Percentiles rank a stretch among this genome's conserved stretches.
Conservation (phyloP, 2,888 invertebrate genomes). For the Creontiades dilutus region DNA sequence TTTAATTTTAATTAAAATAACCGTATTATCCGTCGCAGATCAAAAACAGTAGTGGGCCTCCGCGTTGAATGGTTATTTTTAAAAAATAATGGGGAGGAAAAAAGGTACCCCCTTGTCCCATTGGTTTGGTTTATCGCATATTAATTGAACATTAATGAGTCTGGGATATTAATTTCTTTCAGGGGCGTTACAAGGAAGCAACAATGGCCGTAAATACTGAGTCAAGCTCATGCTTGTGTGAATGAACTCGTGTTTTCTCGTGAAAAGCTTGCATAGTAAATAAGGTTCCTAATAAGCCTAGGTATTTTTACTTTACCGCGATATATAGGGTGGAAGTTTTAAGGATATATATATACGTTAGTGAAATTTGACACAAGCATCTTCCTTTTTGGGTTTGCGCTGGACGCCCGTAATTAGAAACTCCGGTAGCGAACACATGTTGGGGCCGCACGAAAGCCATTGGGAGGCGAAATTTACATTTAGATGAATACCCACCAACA, state of each 20-base stretch:
- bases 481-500: constrained; percentile 52
- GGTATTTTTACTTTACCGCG: background rate
- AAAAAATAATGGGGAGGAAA: constrained; percentile 4
- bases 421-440: constrained; percentile 63
- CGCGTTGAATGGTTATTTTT: constrained; percentile 10
- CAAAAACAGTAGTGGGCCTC: background rate
- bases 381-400: background rate
- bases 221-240: background rate
- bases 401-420: constrained; percentile 35
- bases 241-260: constrained; percentile 32
- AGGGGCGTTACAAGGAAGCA: constrained; percentile 20
- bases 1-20: constrained; percentile 17
- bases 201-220: constrained; percentile 5
- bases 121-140: constrained; percentile 53
- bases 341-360: background rate
- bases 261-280: background rate
- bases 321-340: background rate
- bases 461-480: constrained; percentile 54
- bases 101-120: constrained; percentile 20
- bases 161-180: background rate
- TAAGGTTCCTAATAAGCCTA: background rate
- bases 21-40: background rate
- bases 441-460: constrained; percentile 33
- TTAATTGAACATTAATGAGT: constrained; percentile 44
- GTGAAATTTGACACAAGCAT: constrained; percentile 21